Conservation (phyloP, 2,797 vertebrate species). For the Pipistrellus kuhlii region DNA sequence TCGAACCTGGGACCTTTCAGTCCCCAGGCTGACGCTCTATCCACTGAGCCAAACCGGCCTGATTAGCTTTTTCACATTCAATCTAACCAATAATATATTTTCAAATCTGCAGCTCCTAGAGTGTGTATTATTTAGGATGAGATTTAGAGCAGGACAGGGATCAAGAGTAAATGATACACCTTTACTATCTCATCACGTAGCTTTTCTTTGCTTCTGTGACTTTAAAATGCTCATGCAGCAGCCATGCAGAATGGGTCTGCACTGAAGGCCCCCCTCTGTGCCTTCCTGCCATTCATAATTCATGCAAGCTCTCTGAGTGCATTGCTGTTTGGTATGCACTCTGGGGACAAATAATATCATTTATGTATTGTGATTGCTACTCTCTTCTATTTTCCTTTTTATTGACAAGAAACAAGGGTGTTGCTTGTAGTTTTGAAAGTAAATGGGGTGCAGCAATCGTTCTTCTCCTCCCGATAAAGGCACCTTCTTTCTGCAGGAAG, state of each 20-base stretch:
- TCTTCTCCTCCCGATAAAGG: slow-evolving; percentile 74
- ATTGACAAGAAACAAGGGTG: slow-evolving; percentile 79
- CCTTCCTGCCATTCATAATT: slow-evolving; percentile 75
- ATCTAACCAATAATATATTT: slow-evolving; percentile 26
- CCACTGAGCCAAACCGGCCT: no score
- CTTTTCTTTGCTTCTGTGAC: slow-evolving; percentile 43
- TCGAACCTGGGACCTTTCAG: no score
- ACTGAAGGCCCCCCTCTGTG: not conserved
- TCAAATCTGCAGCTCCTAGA: not conserved
- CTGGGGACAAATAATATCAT: slow-evolving; percentile 72
- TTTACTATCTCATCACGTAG: slow-evolving; percentile 32
- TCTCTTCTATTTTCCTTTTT: slow-evolving; percentile 75
- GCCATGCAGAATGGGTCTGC: not conserved
- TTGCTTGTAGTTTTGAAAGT: slow-evolving; percentile 81
- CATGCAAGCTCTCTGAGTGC: slow-evolving; percentile 64
- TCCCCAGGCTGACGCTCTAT: no score
- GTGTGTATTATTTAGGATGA: slow-evolving; percentile 15
- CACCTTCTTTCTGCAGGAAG: slow-evolving; percentile 81
- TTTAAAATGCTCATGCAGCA: not conserved
- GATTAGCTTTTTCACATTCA: not conserved
- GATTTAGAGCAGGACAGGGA: not conserved
- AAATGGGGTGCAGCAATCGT: slow-evolving; percentile 84
- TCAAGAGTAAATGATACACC: not conserved
- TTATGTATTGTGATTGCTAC: slow-evolving; percentile 70
- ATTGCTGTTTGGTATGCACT: slow-evolving; percentile 68